Evolutionary conservation across 2,888 invertebrate species (phyloP).

Genomic region (Agriopis marginaria): DNA sequence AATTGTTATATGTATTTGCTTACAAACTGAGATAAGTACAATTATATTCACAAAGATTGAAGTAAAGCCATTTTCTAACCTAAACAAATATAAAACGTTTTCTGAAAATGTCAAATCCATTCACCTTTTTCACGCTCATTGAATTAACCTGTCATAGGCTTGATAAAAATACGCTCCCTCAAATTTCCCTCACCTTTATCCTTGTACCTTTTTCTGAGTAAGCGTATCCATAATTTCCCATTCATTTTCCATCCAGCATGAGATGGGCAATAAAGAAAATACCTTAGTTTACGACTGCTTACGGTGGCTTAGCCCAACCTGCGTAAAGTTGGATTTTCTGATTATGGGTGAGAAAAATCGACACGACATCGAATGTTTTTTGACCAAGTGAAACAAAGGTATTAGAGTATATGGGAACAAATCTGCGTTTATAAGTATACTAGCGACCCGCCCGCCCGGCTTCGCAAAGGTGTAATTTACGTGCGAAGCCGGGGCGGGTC

Average conservation of each 20-base stretch:
- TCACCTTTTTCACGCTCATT: constrained; percentile 21
- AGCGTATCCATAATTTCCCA: constrained; percentile 30
- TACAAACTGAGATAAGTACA: too few species aligned
- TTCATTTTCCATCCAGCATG: constrained; percentile 36
- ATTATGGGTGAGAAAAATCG: not conserved
- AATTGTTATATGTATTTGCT: too few species aligned
- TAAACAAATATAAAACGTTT: not conserved
- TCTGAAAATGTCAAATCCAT: constrained; percentile 14
- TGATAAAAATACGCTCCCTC: constrained; percentile 31
- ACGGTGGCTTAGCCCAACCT: constrained; percentile 1
- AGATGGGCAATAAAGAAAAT: constrained; percentile 34
- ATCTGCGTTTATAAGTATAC: too few species aligned
- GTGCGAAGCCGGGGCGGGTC: too few species aligned
- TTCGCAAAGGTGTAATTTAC: too few species aligned
- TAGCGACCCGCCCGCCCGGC: too few species aligned
- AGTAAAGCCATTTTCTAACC: too few species aligned
- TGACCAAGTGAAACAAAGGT: too few species aligned
- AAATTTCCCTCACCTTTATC: constrained; percentile 22
- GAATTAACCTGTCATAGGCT: constrained; percentile 29
- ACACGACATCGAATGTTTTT: not conserved
- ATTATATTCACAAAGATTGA: too few species aligned
- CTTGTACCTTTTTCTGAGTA: constrained; percentile 29
- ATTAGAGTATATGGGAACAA: too few species aligned
- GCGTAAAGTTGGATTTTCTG: not conserved
- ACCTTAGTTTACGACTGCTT: constrained; percentile 35